These are phyloP conservation scores for Ctenopoma multispine DNA, from an alignment of 2,797 vertebrate genomes.

Conservation along the genomic window DNA sequence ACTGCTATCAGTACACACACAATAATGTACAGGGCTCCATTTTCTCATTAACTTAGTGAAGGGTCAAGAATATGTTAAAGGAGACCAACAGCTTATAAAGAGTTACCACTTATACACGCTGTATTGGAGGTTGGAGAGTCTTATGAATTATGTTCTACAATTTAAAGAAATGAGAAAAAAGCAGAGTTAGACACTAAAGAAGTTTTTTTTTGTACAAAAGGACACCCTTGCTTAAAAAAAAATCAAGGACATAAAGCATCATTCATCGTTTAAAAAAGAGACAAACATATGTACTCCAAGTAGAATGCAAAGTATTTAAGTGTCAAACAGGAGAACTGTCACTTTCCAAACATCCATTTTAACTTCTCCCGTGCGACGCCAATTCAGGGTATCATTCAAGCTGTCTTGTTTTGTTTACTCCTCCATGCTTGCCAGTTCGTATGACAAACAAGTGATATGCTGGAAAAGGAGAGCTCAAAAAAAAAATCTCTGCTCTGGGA, in stretches of 20 bases:
- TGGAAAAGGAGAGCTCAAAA: slow-evolving; percentile 3
- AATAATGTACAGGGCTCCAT: slow-evolving; percentile 32
- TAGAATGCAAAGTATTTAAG: slow-evolving; percentile 40
- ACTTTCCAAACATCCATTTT: slow-evolving; percentile 45
- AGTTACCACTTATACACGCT: neutral
- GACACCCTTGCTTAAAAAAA: slow-evolving; percentile 29
- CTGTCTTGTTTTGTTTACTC: slow-evolving; percentile 62
- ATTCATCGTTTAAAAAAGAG: slow-evolving; percentile 19
- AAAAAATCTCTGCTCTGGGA: slow-evolving; percentile 44
- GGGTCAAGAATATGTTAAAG: slow-evolving; percentile 52
- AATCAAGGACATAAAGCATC: slow-evolving; percentile 9
- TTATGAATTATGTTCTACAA: neutral
- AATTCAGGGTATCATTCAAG: slow-evolving; percentile 49
- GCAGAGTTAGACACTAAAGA: neutral
- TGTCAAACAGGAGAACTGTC: slow-evolving; percentile 51
- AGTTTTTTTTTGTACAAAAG: slow-evolving; percentile 10
- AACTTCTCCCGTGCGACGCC: slow-evolving; percentile 45
- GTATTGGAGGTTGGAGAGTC: neutral
- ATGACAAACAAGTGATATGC: slow-evolving; percentile 56
- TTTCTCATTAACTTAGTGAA: slow-evolving; percentile 32
- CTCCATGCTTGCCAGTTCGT: slow-evolving; percentile 46
- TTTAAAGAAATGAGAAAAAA: neutral
- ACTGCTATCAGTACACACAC: slow-evolving; percentile 45
- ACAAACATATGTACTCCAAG: slow-evolving; percentile 16
- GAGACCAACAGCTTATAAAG: slow-evolving; percentile 20